A percentile compares a stretch with the other conserved stretches of the same genome.
phyloP scores from a whole-genome alignment of 2,113 vertebrate species.

The Dasyornis broadbenti region DNA sequence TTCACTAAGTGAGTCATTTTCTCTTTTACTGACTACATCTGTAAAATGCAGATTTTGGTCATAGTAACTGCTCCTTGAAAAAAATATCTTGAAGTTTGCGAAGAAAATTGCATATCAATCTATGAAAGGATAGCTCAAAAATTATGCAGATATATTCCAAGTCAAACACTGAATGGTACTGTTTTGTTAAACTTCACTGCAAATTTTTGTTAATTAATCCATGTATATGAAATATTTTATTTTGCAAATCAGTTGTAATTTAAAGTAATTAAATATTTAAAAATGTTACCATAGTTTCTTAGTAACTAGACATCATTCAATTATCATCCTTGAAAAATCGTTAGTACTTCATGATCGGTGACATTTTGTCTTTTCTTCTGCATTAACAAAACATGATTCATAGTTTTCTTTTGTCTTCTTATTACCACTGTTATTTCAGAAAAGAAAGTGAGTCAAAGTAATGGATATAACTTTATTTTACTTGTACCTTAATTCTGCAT shows the following conservation, averaged over 20 bases:
- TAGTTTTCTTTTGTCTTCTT: not conserved
- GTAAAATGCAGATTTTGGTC: not conserved
- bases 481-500: not conserved
- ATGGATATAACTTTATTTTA: not conserved
- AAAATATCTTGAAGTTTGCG: not conserved
- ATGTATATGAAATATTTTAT: not conserved
- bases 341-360: not conserved
- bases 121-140: not conserved
- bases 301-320: not conserved
- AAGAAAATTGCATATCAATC: not conserved
- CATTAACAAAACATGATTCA: not conserved
- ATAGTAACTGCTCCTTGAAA: not conserved
- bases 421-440: not conserved
- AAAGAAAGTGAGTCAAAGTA: not conserved
- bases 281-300: not conserved
- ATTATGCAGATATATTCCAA: not conserved
- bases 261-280: not conserved
- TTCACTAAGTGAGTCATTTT: not conserved
- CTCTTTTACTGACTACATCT: not conserved
- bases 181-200: not conserved
- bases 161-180: not conserved
- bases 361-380: not conserved
- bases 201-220: not conserved
- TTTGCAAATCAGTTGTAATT: not conserved
- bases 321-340: not conserved